phyloP scores from a whole-genome alignment of 1,140 invertebrate genomes.

The Drosophila rhopaloa region DNA sequence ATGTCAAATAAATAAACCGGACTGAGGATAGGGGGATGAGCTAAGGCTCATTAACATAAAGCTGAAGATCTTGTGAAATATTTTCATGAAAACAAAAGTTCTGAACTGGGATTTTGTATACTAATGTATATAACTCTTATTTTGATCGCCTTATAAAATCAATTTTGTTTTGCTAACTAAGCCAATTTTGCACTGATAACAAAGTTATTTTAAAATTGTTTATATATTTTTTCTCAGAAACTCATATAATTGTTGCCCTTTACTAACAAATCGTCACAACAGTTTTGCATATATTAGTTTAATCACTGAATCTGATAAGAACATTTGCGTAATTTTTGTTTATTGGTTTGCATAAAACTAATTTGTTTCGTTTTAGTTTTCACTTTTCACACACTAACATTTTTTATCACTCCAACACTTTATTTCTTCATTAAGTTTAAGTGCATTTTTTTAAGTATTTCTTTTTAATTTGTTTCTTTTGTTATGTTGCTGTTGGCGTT shows the following conservation, averaged over 20 bases:
- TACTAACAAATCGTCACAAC: not conserved
- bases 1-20: constrained; percentile 70
- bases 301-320: constrained; percentile 13
- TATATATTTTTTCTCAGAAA: not conserved
- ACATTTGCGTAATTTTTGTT: constrained; percentile 1
- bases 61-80: not conserved
- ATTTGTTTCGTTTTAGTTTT: constrained; percentile 2
- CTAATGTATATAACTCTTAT: not conserved
- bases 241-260: constrained; percentile 1
- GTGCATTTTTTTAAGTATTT: constrained; percentile 11
- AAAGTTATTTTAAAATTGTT: no score
- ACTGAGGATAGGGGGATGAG: not conserved
- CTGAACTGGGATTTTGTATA: no score
- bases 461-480: constrained; percentile 20
- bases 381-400: constrained; percentile 3
- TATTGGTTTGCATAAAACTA: not conserved
- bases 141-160: not conserved
- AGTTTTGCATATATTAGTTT: not conserved
- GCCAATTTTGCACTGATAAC: not conserved
- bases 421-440: constrained; percentile 33
- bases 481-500: constrained; percentile 30
- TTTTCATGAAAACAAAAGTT: not conserved
- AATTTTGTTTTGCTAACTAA: no score
- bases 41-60: not conserved
- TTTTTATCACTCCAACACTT: constrained; percentile 10